phyloP scores from a whole-genome alignment of 2,113 vertebrate species.

The Ellobius talpinus region DNA sequence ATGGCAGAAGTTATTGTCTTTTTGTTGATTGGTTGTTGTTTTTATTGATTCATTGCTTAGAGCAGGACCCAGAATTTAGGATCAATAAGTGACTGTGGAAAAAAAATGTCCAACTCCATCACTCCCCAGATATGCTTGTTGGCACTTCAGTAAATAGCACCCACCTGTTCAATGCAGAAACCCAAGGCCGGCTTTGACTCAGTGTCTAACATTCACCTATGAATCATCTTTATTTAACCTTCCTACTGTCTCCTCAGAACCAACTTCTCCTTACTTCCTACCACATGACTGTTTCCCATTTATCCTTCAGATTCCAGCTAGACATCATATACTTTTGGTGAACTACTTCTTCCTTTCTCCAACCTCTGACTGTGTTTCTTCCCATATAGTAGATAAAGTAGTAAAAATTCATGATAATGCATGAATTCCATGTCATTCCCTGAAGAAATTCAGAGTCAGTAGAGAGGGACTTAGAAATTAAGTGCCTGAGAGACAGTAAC shows the following conservation, averaged over 20 bases:
- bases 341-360: slow-evolving; percentile 17
- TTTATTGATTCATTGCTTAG: background rate
- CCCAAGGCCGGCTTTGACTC: background rate
- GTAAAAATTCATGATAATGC: slow-evolving; percentile 25
- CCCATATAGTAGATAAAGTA: slow-evolving; percentile 40
- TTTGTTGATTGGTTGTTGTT: background rate
- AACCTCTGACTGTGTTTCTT: slow-evolving; percentile 47
- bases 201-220: background rate
- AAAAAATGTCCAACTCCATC: background rate
- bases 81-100: slow-evolving; percentile 11
- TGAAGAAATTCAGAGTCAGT: slow-evolving; percentile 62
- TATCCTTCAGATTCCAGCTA: slow-evolving; percentile 37
- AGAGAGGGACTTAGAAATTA: slow-evolving; percentile 69
- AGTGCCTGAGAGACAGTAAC: slow-evolving; percentile 76
- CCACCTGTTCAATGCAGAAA: background rate
- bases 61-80: background rate
- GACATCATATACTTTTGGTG: slow-evolving; percentile 53
- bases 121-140: background rate
- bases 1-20: background rate
- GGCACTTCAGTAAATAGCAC: background rate
- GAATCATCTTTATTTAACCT: background rate
- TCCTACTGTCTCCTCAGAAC: background rate
- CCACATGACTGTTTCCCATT: slow-evolving; percentile 27
- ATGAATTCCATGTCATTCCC: slow-evolving; percentile 56
- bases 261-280: background rate